Conservation (phyloP, 2,797 vertebrate species). For the Fringilla coelebs region DNA sequence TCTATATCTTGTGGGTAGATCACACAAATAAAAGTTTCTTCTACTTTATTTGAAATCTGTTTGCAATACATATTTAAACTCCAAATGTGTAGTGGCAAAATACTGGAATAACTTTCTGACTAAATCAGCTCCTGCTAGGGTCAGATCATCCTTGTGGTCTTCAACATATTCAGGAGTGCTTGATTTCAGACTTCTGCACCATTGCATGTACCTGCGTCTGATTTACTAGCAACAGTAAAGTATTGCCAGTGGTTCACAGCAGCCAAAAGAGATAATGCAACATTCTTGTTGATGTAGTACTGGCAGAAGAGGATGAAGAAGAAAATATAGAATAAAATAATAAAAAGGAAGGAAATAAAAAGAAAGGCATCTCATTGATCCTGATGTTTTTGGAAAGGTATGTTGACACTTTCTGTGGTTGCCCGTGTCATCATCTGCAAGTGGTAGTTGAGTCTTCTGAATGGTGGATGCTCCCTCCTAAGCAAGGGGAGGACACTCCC, state of each 20-base stretch:
- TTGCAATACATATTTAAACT: background rate
- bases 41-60: background rate
- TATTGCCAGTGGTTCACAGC: background rate
- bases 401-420: background rate
- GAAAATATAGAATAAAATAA: background rate
- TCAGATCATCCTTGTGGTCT: background rate
- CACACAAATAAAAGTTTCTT: background rate
- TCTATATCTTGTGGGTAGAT: background rate
- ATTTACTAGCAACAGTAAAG: background rate
- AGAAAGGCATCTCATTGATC: background rate
- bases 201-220: background rate
- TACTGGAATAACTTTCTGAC: background rate
- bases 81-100: background rate
- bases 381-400: background rate
- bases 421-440: background rate
- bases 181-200: background rate
- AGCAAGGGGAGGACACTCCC: background rate
- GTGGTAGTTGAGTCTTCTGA: background rate
- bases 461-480: background rate
- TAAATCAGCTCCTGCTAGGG: background rate
- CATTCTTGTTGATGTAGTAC: background rate
- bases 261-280: background rate
- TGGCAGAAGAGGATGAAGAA: background rate
- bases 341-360: background rate
- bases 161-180: background rate